A percentile compares a stretch with the other conserved stretches of the same genome.
Conservation (phyloP, 2,113 vertebrate genomes). For the Chloropsis hardwickii region DNA sequence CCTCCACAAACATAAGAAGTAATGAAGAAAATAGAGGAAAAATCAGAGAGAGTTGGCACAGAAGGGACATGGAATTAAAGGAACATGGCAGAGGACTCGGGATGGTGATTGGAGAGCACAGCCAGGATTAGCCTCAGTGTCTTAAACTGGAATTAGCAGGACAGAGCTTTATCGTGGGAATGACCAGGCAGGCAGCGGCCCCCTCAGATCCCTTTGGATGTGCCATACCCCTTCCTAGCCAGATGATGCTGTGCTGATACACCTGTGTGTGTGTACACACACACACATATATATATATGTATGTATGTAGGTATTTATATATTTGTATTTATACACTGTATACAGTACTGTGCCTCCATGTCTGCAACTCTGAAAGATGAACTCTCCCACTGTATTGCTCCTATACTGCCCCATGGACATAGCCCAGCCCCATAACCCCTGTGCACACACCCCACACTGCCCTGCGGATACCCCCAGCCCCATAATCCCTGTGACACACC, state of each 20-base stretch:
- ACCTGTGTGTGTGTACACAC: too few relatives aligned
- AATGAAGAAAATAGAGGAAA: neutral
- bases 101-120: neutral
- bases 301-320: neutral
- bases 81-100: neutral
- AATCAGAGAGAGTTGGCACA: neutral
- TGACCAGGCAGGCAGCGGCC: neutral
- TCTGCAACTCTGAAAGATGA: neutral
- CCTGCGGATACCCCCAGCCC: rapidly evolving
- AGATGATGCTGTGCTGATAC: neutral
- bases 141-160: neutral
- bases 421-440: neutral
- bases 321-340: neutral
- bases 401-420: neutral
- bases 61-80: neutral
- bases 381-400: neutral
- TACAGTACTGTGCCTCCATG: neutral
- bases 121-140: neutral
- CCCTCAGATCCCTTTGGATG: rapidly evolving
- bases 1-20: neutral
- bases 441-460: rapidly evolving
- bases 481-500: too few relatives aligned
- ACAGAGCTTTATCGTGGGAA: neutral
- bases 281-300: too few relatives aligned
- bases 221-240: rapidly evolving